Evolutionary conservation across 2,888 invertebrate species (phyloP), one percentile per base, ranked within the genome.

Genomic region (Tipula confusa): DNA sequence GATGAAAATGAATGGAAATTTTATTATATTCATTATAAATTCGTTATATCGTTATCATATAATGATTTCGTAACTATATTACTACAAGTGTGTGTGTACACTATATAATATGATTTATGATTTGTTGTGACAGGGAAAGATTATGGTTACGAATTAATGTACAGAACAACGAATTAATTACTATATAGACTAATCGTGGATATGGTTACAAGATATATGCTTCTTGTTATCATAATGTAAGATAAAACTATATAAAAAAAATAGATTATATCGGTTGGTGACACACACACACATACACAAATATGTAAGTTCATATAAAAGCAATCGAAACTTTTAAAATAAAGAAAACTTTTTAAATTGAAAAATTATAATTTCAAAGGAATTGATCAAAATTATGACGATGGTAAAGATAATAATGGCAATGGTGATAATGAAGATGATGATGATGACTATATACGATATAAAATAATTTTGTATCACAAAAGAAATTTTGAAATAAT

Each of bases 361-460:
- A 64, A 64, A 64, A 64, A 64, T 64, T 64, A 64, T 64, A 64
- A 64, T 64, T 64, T 64, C 64, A 64, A 64, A 64, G 64, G 64
- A 64, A 64, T 64, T 64, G 64, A 64, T 48, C 6, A 48, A 48
- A 48, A 48, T 5, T 15, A 18, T 64, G 24, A 43, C 43, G 1
- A n/a, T 3, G 9, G 33, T 33, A 33, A 11, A 33, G 33, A 33
- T 33, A 64, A 64, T 7, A 64, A 43, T 6, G 18, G 0, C 13
- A 31, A 38, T 18, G 18, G 48, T 64, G 64, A 24, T 64, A 9
- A 24, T 64, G 24, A 38, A 13, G 11, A 38, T 38, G 38, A 38
- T 38, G 13, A 36, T 43, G 24, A 64, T 64, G 64, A 24, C 64
- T 24, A 64, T 15, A 9, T 18, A 24, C 18, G 9, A 64, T 11